phyloP scores from a whole-genome alignment of 1,140 invertebrate genomes.

The Propsilocerus akamusi region DNA sequence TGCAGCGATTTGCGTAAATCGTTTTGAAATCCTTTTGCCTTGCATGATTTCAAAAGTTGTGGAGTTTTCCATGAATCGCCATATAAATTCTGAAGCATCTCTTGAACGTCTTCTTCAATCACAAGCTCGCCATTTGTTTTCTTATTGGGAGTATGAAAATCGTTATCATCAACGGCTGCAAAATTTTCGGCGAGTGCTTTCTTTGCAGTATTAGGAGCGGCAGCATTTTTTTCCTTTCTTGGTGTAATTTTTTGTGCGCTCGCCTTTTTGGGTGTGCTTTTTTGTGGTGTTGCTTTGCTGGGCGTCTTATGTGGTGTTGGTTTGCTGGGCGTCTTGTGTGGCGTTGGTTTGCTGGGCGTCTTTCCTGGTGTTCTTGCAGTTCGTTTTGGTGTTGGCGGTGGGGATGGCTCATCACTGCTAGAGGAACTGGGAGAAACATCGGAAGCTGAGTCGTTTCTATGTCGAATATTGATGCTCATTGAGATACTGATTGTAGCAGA shows the following conservation, averaged over 20 bases:
- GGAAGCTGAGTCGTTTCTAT: constrained; percentile 8
- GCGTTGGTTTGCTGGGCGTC: background rate
- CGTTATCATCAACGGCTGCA: background rate
- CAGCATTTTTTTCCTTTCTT: constrained; percentile 4
- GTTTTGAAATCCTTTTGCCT: constrained; percentile 16
- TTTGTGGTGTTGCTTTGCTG: too few relatives aligned
- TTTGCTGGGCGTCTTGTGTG: background rate
- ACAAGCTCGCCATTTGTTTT: background rate
- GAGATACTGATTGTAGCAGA: constrained; percentile 22
- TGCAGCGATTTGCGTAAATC: constrained; percentile 12
- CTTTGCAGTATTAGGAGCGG: background rate
- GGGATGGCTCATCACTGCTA: background rate
- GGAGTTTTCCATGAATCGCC: constrained; percentile 28
- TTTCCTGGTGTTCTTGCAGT: background rate
- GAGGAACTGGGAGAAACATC: too few relatives aligned
- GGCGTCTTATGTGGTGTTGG: background rate
- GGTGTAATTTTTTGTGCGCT: background rate
- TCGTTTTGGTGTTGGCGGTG: background rate
- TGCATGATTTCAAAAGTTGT: constrained; percentile 14
- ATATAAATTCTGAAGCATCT: constrained; percentile 30
- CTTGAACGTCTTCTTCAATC: constrained; percentile 19
- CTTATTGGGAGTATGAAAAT: background rate
- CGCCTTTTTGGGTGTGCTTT: background rate
- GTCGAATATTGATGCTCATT: constrained; percentile 14
- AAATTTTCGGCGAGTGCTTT: background rate